Evolutionary conservation across 2,797 vertebrate species (phyloP).

Genomic region (Philypnodon macrostomus): DNA sequence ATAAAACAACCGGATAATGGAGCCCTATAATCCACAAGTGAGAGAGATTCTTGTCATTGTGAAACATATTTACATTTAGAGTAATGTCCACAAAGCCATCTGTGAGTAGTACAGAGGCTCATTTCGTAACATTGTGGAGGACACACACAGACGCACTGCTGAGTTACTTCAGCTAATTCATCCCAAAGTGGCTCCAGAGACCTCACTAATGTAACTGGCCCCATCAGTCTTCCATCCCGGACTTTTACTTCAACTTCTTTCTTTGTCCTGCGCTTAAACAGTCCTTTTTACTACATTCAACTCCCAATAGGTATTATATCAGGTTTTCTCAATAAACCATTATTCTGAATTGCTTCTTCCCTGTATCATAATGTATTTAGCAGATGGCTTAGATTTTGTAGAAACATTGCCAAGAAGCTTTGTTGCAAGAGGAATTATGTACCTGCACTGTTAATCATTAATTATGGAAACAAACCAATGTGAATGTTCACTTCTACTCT

Average conservation of each 20-base stretch:
- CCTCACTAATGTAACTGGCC: slow-evolving; percentile 11
- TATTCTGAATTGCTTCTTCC: too few relatives aligned
- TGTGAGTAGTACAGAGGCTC: not conserved
- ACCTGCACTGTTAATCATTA: too few relatives aligned
- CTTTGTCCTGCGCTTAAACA: slow-evolving; percentile 13
- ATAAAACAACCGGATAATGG: slow-evolving; percentile 5
- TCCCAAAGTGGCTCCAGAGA: slow-evolving; percentile 16
- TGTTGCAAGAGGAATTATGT: too few relatives aligned
- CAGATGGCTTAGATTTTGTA: too few relatives aligned
- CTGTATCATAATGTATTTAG: too few relatives aligned
- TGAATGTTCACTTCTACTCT: too few relatives aligned
- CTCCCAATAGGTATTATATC: too few relatives aligned
- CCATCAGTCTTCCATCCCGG: slow-evolving; percentile 5
- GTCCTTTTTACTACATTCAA: too few relatives aligned
- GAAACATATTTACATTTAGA: slow-evolving; percentile 13
- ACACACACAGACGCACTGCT: slow-evolving; percentile 1
- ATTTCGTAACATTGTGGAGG: not conserved
- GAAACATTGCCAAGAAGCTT: too few relatives aligned
- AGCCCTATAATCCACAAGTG: not conserved
- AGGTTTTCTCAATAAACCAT: too few relatives aligned
- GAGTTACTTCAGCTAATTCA: slow-evolving; percentile 10
- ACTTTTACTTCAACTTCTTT: not conserved
- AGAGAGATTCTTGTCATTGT: slow-evolving; percentile 5
- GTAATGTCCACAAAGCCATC: slow-evolving; percentile 11
- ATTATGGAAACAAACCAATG: too few relatives aligned